Percentiles rank a stretch among this genome's conserved stretches.
Evolutionary conservation across 2,888 invertebrate species (phyloP).

Genomic region (Lomographa bimaculata): DNA sequence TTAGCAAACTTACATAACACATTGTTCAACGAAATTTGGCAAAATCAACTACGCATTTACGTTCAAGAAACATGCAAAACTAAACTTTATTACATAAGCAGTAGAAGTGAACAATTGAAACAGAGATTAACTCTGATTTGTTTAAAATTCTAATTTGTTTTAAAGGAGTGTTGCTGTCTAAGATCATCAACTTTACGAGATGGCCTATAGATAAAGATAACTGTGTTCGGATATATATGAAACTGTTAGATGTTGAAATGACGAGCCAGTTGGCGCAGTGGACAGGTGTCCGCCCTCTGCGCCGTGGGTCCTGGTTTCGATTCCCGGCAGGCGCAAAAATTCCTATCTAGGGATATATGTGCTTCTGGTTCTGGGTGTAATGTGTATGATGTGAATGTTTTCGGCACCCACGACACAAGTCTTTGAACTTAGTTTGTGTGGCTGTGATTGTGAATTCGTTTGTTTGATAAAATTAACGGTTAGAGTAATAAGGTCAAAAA

Average conservation of each 20-base stretch:
- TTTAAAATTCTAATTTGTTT: conserved; percentile 40
- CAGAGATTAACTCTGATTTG: conserved; percentile 20
- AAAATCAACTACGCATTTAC: not conserved
- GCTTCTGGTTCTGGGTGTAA: no score
- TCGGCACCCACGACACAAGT: no score
- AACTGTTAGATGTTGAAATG: conserved; percentile 34
- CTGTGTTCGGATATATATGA: conserved; percentile 39
- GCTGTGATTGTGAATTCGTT: no score
- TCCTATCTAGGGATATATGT: no score
- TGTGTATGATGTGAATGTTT: no score
- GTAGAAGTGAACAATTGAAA: conserved; percentile 15
- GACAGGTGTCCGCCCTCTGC: no score
- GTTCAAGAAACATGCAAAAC: conserved; percentile 9
- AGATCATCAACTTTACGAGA: conserved; percentile 51
- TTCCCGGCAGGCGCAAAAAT: no score
- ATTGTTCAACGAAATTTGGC: conserved; percentile 26
- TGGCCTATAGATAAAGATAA: conserved; percentile 57
- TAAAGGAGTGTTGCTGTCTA: conserved; percentile 34
- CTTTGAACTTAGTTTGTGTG: no score
- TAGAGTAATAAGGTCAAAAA: conserved; percentile 14
- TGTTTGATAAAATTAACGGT: conserved; percentile 27
- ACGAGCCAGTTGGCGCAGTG: no score
- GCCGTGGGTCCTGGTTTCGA: no score
- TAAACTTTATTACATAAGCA: conserved; percentile 4
- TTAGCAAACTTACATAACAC: conserved; percentile 30